Conservation (phyloP, 2,113 vertebrate genomes). For the Corydoras sp. region DNA sequence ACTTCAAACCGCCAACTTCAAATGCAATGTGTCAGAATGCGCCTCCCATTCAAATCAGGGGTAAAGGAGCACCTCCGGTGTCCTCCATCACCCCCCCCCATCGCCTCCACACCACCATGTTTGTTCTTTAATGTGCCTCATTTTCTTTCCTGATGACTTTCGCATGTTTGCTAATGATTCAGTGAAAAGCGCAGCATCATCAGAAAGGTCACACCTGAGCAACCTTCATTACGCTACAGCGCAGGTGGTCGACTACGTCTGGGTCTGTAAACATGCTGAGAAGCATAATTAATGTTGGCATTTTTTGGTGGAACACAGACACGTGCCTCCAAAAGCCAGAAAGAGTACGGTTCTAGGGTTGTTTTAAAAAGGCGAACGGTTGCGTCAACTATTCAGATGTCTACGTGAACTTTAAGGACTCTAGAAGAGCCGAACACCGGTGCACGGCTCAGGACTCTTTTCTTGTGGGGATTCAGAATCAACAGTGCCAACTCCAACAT, state of each 20-base stretch:
- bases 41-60: background rate
- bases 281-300: slow-evolving; percentile 2
- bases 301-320: background rate
- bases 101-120: background rate
- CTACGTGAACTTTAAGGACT: no score
- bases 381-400: no score
- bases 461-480: no score
- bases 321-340: no score
- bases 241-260: slow-evolving; percentile 17
- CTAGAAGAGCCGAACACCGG: no score
- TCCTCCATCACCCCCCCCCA: background rate
- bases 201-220: slow-evolving; percentile 15
- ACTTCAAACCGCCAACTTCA: background rate
- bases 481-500: no score
- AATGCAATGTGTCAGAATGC: background rate
- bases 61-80: background rate
- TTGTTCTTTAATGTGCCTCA: background rate
- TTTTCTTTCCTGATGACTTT: background rate
- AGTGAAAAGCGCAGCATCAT: background rate
- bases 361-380: no score
- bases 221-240: background rate
- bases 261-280: slow-evolving; percentile 8
- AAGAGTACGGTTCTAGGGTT: no score
- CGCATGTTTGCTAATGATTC: background rate
- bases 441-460: no score